Evolutionary conservation across 2,113 vertebrate genomes (phyloP).

Genomic region (Perca schrenkii): DNA sequence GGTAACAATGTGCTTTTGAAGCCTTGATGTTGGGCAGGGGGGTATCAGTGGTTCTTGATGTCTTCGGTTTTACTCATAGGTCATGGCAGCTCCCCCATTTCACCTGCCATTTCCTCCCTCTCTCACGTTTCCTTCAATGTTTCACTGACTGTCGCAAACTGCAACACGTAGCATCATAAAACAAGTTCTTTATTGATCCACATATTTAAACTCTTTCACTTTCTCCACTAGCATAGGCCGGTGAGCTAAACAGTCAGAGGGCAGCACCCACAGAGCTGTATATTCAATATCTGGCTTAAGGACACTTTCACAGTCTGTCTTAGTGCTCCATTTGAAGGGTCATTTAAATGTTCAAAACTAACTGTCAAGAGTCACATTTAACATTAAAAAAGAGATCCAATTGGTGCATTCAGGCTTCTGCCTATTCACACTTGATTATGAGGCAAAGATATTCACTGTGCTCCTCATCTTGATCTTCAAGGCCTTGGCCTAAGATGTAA

Average conservation of each 20-base stretch:
- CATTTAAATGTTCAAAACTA: not conserved
- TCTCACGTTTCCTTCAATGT: slow-evolving; percentile 6
- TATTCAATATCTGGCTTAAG: not conserved
- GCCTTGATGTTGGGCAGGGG: slow-evolving; percentile 32
- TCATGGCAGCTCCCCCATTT: slow-evolving; percentile 15
- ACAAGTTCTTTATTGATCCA: not conserved
- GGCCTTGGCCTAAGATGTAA: not conserved
- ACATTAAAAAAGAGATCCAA: not conserved
- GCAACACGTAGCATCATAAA: not conserved
- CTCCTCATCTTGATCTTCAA: not conserved
- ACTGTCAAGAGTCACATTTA: not conserved
- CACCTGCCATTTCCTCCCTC: slow-evolving; percentile 15
- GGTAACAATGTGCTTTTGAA: slow-evolving; percentile 17
- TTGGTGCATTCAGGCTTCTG: not conserved
- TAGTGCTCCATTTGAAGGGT: not conserved
- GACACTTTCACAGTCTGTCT: not conserved
- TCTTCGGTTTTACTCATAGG: slow-evolving; percentile 46
- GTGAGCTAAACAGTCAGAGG: not conserved
- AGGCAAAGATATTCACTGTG: not conserved
- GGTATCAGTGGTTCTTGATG: slow-evolving; percentile 30
- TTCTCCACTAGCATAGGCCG: accelerated
- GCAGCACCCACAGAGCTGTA: not conserved
- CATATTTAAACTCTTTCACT: not conserved
- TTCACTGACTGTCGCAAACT: not conserved
- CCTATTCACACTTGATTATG: not conserved